Evolutionary conservation across 2,888 invertebrate genomes (phyloP), one percentile per base, ranked within the genome.

Genomic region (Linnaemya tessellans): DNA sequence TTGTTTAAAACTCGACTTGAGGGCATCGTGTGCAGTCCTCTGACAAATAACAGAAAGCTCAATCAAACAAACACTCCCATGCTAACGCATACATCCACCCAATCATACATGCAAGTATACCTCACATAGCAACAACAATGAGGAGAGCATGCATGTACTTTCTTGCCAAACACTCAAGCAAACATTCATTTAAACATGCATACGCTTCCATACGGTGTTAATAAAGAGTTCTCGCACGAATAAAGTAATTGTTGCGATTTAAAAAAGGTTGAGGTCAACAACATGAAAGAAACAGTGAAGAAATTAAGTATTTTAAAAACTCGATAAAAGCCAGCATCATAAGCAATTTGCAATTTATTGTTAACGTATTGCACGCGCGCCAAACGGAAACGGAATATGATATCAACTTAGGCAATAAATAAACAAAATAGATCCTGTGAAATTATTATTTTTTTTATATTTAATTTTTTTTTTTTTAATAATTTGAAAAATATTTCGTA

Each of bases 301-400:
- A 60, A 60, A 68, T 41, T 41, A 25, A 41, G 25, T 58, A 58
- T 38, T 49, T n/a, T 65, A 38, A 68, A 68, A 79, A 80, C 58
- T 70, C 82, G 62, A 82, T 85, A 85, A 80, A 85, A 85, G 62
- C 67, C 65, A 58, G 22, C 43, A 74, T 65, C 82, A 82, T 75
- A 67, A 75, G 71, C 82, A 46, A 65, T 49, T 79, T 75, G 49
- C 75, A 82, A 82, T 85, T 85, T 74, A 75, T 82, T 80, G 82
- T 85, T 82, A 71, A 77, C 62, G 71, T 18, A 71, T 80, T 82
- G 79, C 18, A 20, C 18, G 10, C 73, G 15, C 30, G 60, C 1
- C 49, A 18, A 49, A 60, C 49, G 62, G 62, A 49, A 74, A 60
- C 73, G 35, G 54, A 64, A 41, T 18, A 22, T 51, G 7, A 51